Percentiles rank a stretch among this genome's conserved stretches.
Evolutionary conservation across 2,888 invertebrate genomes (phyloP).

Genomic region (Eupithecia subfuscata): DNA sequence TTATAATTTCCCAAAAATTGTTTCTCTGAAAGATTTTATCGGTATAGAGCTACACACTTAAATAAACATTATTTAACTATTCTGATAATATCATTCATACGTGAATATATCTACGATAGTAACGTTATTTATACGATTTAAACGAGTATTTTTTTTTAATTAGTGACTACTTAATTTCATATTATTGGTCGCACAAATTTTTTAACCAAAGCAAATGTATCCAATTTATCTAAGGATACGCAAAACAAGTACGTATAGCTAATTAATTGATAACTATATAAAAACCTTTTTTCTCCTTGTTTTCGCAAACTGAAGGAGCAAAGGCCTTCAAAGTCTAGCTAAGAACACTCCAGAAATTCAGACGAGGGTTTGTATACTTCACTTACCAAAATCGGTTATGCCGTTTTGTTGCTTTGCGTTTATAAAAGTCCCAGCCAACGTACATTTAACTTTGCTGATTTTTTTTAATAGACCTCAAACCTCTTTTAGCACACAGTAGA

Average conservation of each 20-base stretch:
- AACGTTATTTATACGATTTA: background rate
- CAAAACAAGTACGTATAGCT: too few relatives aligned
- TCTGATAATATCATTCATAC: background rate
- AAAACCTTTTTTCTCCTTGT: too few relatives aligned
- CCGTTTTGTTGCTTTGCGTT: too few relatives aligned
- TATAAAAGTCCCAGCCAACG: too few relatives aligned
- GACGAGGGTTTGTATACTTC: too few relatives aligned
- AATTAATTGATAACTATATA: too few relatives aligned
- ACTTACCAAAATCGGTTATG: too few relatives aligned
- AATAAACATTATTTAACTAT: background rate
- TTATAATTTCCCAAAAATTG: constrained; percentile 5
- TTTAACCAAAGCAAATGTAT: background rate
- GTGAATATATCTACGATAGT: background rate
- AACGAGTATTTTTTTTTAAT: background rate
- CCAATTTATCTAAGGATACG: background rate
- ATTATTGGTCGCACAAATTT: background rate
- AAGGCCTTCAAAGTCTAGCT: background rate
- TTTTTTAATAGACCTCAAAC: too few relatives aligned
- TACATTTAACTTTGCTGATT: too few relatives aligned
- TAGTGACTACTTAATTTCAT: background rate
- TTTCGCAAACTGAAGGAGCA: too few relatives aligned
- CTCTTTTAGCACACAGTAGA: too few relatives aligned
- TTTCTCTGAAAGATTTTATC: background rate
- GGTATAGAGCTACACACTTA: background rate
- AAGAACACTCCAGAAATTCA: background rate